Base-by-base conservation (phyloP, 2,888 invertebrate genomes). In the Melipona beecheii region DNA sequence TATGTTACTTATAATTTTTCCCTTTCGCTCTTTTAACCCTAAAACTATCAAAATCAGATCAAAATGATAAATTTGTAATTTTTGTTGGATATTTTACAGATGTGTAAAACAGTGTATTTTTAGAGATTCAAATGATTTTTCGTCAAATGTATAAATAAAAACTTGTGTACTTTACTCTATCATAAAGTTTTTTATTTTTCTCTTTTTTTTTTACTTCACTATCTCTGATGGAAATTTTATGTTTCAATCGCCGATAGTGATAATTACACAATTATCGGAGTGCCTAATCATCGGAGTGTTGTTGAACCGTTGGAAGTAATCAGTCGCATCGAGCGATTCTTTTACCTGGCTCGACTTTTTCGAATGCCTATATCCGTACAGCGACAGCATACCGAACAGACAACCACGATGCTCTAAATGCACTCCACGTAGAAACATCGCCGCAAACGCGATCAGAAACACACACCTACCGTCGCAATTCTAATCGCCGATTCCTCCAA, bases 361-460 rank as follows among this genome's bases (percentile, higher is more conserved):
- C 81, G 72, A 79, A 78, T 24, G 62, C 31, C 68, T 68, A 9
- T 62, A 73, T 79, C 68, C 68, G 72, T 62, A 68, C 58, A 17
- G 43, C 43, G 49, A 17, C 72, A 52, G 80, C 78, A 66, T 80
- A 79, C 81, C 36, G 43, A 56, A 81, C n/a, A n/a, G 72, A 62
- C 80, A 60, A 54, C 17, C 1, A 36, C 24, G 58, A 24, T 24
- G 73, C 36, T 74, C 74, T 43, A n/a, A 74, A 81, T 75, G 81
- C 81, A 13, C 65, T 4, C 49, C 82, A 70, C 82, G 82, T 81
- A 65, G 21, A 52, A 17, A 52, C 62, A 24, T 69, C 79, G 54
- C 56, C 50, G 58, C 75, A 75, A 82, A 81, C 75, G 85, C 81
- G 87, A 87, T 71, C 79, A 75, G 75, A 84, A 75, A 75, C 56